These are phyloP conservation scores for Acromyrmex echinatior DNA, from an alignment of 1,140 invertebrate species.

Conservation along the genomic window DNA sequence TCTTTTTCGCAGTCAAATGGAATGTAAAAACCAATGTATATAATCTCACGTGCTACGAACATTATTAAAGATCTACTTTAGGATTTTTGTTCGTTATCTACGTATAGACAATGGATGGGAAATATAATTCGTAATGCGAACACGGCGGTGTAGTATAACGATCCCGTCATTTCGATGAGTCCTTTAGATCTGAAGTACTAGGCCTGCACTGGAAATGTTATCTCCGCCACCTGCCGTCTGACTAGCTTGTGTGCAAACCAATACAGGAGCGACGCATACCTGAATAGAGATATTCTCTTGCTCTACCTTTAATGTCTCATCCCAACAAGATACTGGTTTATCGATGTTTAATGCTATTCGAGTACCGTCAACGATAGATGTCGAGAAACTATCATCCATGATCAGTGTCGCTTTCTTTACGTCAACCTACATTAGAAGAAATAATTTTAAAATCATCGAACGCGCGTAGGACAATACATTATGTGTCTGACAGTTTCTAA, in stretches of 20 bases:
- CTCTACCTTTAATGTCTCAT: constrained; percentile 88
- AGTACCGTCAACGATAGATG: constrained; percentile 87
- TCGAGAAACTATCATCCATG: constrained; percentile 95
- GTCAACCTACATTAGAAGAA: constrained; percentile 87
- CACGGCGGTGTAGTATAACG: constrained; percentile 6
- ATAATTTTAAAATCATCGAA: constrained; percentile 12
- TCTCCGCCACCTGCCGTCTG: constrained; percentile 96
- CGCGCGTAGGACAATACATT: neutral
- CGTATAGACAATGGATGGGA: neutral
- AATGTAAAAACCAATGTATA: constrained; percentile 40
- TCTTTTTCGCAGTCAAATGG: constrained; percentile 17
- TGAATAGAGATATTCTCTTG: constrained; percentile 87
- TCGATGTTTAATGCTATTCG: constrained; percentile 90
- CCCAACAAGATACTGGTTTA: constrained; percentile 94
- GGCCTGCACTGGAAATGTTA: constrained; percentile 95
- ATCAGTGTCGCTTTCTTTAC: constrained; percentile 91
- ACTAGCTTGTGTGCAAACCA: constrained; percentile 94
- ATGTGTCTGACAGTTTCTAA: neutral
- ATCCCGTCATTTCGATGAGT: constrained; percentile 13
- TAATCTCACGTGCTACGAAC: constrained; percentile 26
- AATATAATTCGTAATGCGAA: constrained; percentile 25
- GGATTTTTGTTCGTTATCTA: constrained; percentile 7
- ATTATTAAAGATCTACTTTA: constrained; percentile 27
- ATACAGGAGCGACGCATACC: constrained; percentile 94
- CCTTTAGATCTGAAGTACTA: constrained; percentile 91